Base-by-base conservation (phyloP, 2,113 vertebrate genomes). In the Laticauda laticaudata region DNA sequence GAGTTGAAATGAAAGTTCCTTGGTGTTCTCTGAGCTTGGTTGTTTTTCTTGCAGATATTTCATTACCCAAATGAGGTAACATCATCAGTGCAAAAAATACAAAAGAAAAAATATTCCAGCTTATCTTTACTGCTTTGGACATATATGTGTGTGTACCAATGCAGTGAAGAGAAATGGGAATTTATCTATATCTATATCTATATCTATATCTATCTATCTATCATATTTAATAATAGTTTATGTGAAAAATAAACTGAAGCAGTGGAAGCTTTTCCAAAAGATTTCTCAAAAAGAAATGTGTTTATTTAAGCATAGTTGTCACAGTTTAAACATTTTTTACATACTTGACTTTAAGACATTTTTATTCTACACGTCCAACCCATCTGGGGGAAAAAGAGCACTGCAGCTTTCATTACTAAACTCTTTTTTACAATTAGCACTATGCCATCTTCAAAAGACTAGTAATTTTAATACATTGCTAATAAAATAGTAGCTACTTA, bases 51-150 rank as follows among this genome's bases (percentile, higher is more conserved):
- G 5, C 29, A 69, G 29, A 69, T 69, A 15, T 69, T 34, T 69
- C 64, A 69, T 69, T 34, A 69, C 29, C 64, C 64, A 69, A 69
- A 69, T 15, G 29, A 69, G 5, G n/a, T 69, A 18, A 69, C 14
- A 69, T 69, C 14, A 69, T 14, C 29, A 69, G 29, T 34, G 64
- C 29, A 69, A 69, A 34, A 69, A 69, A 97, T 97, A 97, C 96
- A 97, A 96, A 96, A 97, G 97, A 97, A 96, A 97, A 97, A 97
- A 97, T 96, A 96, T 94, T 92, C 92, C 92, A 69, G 96, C 96
- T 95, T 95, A 95, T 94, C 85, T 91, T 90, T 95, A 92, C 95
- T 94, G 91, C 97, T 81, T 94, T 92, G 96, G 93, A 94, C 92
- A 92, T 93, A 2, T 39, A 93, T 96, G 91, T 94, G 5, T 69